Evolutionary conservation across 2,888 invertebrate genomes (phyloP), one percentile per base, ranked within the genome.

Genomic region (Kryphioiulus occultus): DNA sequence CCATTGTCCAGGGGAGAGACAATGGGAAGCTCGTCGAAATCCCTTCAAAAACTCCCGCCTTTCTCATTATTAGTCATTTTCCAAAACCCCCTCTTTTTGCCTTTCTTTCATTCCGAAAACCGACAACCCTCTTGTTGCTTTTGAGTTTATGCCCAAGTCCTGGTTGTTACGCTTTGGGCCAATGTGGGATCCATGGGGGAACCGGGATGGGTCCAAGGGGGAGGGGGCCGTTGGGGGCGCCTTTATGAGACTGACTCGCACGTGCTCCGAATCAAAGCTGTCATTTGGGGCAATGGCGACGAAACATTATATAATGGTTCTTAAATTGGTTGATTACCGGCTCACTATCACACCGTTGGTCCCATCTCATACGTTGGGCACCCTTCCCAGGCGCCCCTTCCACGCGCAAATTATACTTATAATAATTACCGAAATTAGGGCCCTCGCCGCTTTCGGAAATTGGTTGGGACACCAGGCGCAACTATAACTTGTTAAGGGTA

Each of bases 11-110:
- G 1, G 10, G 68, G 68, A 68, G 68, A 68, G 68, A 68, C 68
- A 68, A 68, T 68, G 68, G 68, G 68, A 68, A 68, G 26, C 68
- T 68, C 68, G 68, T 26, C 10, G 68, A 68, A 68, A 68, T 68
- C 68, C 68, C 68, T 68, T 26, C 26, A 9, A 10, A 68, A 68
- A 68, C 68, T 68, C 68, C 68, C 68, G 68, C 68, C 68, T 68
- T 68, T 26, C 68, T 68, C 68, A 68, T 68, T 68, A 68, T 68
- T 68, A 68, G 68, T 68, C 68, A 68, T 68, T 68, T 68, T 68
- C 68, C 68, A 68, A 68, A 68, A 68, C 26, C 26, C 53, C 68
- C 68, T 68, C 68, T 68, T 26, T 44, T 44, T 26, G 68, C 68
- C 26, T 68, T 68, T 68, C 68, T 68, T 68, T 68, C 68, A 68